phyloP scores from a whole-genome alignment of 2,113 vertebrate genomes.

The Puffinus mauretanicus region DNA sequence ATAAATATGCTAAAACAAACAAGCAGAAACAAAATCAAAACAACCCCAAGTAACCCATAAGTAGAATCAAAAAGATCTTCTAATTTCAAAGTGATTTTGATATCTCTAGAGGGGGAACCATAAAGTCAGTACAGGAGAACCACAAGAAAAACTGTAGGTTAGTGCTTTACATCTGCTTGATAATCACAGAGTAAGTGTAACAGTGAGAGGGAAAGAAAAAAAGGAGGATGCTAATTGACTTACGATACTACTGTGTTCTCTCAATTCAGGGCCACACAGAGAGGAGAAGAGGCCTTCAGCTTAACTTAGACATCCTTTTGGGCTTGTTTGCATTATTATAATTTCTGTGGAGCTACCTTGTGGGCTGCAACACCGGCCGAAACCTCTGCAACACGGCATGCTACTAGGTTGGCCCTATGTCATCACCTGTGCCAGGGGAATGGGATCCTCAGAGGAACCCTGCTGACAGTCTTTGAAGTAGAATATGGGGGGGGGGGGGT shows the following conservation, averaged over 20 bases:
- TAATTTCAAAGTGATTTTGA: conserved; percentile 35
- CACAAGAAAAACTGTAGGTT: background rate
- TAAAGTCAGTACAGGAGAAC: background rate
- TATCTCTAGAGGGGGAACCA: conserved; percentile 8
- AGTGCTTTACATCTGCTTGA: background rate
- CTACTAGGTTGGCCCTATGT: background rate
- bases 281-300: background rate
- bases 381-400: background rate
- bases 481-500: background rate
- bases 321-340: background rate
- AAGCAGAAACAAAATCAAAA: background rate
- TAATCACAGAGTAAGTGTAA: background rate
- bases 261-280: background rate
- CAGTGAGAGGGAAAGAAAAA: background rate
- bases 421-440: background rate
- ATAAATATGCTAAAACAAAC: conserved; percentile 16
- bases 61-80: background rate
- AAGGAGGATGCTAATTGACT: background rate
- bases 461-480: background rate
- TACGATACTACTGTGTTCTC: background rate
- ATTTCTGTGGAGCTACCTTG: background rate
- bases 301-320: background rate
- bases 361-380: background rate
- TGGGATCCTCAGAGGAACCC: background rate
- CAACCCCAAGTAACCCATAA: background rate